Conservation (phyloP, 1,140 invertebrate species). For the Atopsyche davidsoni region DNA sequence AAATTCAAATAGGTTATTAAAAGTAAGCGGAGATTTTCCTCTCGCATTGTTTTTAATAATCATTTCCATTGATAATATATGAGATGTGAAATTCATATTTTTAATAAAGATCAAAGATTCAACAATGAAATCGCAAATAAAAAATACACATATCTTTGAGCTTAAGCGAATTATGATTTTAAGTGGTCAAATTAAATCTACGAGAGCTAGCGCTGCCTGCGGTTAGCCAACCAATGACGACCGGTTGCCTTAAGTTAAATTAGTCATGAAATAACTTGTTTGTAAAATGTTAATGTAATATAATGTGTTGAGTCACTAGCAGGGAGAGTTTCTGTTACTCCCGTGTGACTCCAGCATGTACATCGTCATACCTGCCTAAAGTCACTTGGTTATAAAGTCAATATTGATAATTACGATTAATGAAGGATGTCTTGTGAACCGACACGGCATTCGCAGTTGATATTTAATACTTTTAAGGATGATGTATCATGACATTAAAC, state of each 20-base stretch:
- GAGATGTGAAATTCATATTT: conserved; percentile 23
- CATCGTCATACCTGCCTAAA: conserved; percentile 26
- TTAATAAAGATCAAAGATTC: too few relatives aligned
- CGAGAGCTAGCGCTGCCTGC: too few relatives aligned
- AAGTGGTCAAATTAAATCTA: too few relatives aligned
- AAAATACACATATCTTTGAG: too few relatives aligned
- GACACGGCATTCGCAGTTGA: conserved; percentile 25
- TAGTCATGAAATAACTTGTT: conserved; percentile 23
- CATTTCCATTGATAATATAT: too few relatives aligned
- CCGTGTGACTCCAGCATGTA: conserved; percentile 2
- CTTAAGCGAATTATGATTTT: too few relatives aligned
- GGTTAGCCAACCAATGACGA: too few relatives aligned
- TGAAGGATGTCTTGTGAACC: conserved; percentile 24
- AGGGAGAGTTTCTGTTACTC: conserved; percentile 16
- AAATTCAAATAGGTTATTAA: too few relatives aligned
- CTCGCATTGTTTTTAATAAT: too few relatives aligned
- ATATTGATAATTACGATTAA: conserved; percentile 28
- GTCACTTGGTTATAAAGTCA: conserved; percentile 25
- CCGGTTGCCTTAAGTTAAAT: too few relatives aligned
- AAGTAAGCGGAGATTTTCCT: too few relatives aligned
- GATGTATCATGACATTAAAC: conserved; percentile 30
- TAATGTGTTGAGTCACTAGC: neutral
- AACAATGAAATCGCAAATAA: too few relatives aligned
- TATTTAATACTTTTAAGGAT: conserved; percentile 28
- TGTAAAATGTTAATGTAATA: conserved; percentile 24